phyloP scores from a whole-genome alignment of 2,888 invertebrate species.

The Brachyptera putata region DNA sequence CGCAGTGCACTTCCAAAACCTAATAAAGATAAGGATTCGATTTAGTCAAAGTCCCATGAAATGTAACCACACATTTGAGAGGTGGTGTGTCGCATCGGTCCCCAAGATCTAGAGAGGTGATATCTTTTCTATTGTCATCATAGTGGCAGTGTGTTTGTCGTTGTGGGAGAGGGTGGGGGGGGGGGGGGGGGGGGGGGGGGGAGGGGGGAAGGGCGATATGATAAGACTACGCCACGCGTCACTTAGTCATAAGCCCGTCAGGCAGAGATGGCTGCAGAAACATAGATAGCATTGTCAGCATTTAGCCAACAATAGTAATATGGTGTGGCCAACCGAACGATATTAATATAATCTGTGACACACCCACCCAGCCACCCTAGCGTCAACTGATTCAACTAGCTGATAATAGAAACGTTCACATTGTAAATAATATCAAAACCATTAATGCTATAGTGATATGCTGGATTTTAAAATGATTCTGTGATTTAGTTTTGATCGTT shows the following conservation, averaged over 20 bases:
- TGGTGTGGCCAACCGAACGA: too few species aligned
- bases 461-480: too few species aligned
- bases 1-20: slow-evolving; percentile 2
- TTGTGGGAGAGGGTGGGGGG: too few species aligned
- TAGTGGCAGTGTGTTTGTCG: neutral
- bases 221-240: slow-evolving; percentile 3
- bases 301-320: neutral
- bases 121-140: slow-evolving; percentile 7
- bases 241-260: slow-evolving; percentile 16
- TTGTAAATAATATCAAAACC: too few species aligned
- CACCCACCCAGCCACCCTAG: too few species aligned
- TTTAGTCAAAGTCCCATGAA: slow-evolving; percentile 17
- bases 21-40: slow-evolving; percentile 22
- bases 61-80: slow-evolving; percentile 14
- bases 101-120: neutral
- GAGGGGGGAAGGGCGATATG: too few species aligned
- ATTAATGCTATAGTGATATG: too few species aligned
- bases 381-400: too few species aligned
- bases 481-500: too few species aligned
- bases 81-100: neutral
- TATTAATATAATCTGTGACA: too few species aligned
- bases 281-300: slow-evolving; percentile 8
- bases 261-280: slow-evolving; percentile 5
- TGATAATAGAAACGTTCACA: too few species aligned
- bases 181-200: too few species aligned